Evolutionary conservation across 2,888 invertebrate genomes (phyloP).

Genomic region (Gymnocheta viridis): DNA sequence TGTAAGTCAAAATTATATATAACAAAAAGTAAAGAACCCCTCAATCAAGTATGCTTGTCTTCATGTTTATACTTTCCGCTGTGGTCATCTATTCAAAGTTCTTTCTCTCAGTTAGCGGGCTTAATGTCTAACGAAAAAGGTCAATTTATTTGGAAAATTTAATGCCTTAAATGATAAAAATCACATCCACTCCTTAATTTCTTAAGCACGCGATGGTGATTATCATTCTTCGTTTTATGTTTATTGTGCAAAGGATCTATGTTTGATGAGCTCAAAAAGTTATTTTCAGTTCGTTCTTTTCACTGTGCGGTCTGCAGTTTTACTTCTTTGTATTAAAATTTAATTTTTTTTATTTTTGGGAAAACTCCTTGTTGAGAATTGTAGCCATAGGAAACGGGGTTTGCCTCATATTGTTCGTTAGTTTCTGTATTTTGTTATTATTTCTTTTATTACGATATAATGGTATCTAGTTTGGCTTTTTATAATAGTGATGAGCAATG

Average conservation of each 20-base stretch:
- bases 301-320: slow-evolving; percentile 18
- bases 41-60: slow-evolving; percentile 39
- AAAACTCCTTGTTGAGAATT: slow-evolving; percentile 24
- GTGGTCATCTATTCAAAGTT: slow-evolving; percentile 43
- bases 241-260: slow-evolving; percentile 59
- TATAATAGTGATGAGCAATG: neutral
- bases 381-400: slow-evolving; percentile 46
- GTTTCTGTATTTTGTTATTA: slow-evolving; percentile 40
- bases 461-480: neutral
- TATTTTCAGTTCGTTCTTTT: slow-evolving; percentile 36
- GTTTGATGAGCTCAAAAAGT: slow-evolving; percentile 69
- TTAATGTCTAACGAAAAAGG: slow-evolving; percentile 40
- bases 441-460: neutral
- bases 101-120: neutral
- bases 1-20: neutral
- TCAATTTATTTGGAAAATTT: slow-evolving; percentile 61
- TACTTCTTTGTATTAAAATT: neutral
- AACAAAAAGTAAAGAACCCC: slow-evolving; percentile 34
- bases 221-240: slow-evolving; percentile 75
- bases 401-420: slow-evolving; percentile 48
- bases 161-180: slow-evolving; percentile 79
- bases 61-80: slow-evolving; percentile 10
- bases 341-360: slow-evolving; percentile 3
- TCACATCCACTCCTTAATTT: slow-evolving; percentile 82
- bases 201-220: slow-evolving; percentile 80